A percentile compares a stretch with the other conserved stretches of the same genome.
Conservation (phyloP, 2,797 vertebrate species). For the Smutsia temminckii region DNA sequence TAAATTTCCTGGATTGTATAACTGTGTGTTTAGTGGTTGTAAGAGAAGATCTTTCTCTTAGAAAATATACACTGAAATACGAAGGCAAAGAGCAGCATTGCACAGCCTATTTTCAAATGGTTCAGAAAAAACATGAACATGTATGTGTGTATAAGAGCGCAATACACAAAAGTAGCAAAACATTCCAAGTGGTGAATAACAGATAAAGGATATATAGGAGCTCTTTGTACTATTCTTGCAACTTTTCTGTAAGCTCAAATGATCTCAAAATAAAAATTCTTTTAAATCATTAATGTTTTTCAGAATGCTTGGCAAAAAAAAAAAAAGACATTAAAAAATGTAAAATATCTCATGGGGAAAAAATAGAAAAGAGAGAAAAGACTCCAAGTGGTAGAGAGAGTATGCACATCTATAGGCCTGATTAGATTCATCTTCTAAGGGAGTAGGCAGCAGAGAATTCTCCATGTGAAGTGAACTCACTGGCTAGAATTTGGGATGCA, state of each 20-base stretch:
- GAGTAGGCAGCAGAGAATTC: fast-evolving
- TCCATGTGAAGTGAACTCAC: not conserved
- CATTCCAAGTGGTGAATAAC: fast-evolving
- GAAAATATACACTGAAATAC: not conserved
- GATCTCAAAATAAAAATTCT: not conserved
- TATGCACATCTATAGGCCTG: not conserved
- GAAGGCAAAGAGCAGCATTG: not conserved
- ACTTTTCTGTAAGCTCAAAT: not conserved
- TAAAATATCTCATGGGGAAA: not conserved
- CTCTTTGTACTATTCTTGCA: not conserved
- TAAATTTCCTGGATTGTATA: not conserved
- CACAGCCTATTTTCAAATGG: no score
- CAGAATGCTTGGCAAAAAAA: not conserved
- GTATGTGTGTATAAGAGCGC: not conserved
- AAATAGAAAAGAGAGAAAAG: not conserved
- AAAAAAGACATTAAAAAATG: no score
- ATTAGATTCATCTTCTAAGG: not conserved
- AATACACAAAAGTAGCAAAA: not conserved
- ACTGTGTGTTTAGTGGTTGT: not conserved
- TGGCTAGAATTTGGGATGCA: not conserved
- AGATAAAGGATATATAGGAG: no score
- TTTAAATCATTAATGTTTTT: not conserved
- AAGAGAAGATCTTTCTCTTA: not conserved
- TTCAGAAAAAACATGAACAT: not conserved
- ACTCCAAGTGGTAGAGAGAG: not conserved